Evolutionary conservation across 2,888 invertebrate species (phyloP).

Genomic region (Drosophila testacea): DNA sequence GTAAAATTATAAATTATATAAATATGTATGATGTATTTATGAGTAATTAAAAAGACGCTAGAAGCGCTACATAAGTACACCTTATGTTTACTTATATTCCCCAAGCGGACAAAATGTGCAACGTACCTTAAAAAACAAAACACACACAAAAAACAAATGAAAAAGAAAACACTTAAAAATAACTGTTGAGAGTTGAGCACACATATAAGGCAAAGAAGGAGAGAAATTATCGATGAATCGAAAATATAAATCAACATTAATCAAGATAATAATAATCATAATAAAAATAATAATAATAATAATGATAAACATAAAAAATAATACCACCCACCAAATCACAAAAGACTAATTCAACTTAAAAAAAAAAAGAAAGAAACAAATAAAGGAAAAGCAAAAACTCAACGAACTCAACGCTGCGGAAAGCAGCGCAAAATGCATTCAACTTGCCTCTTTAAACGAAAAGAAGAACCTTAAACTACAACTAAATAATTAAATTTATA

Average conservation of each 20-base stretch:
- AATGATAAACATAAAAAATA: conserved; percentile 34
- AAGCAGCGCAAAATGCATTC: conserved; percentile 74
- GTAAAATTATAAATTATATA: conserved; percentile 77
- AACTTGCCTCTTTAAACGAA: conserved; percentile 65
- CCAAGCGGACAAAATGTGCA: conserved; percentile 77
- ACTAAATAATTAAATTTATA: conserved; percentile 27
- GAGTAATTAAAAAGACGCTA: conserved; percentile 75
- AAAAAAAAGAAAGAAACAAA: conserved; percentile 27
- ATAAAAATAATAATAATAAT: conserved; percentile 55
- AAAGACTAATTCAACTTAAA: conserved; percentile 73
- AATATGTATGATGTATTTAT: conserved; percentile 70
- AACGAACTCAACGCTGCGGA: conserved; percentile 65
- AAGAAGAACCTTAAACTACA: conserved; percentile 38
- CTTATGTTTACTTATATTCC: conserved; percentile 76
- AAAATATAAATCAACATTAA: conserved; percentile 21
- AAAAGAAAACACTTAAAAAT: conserved; percentile 10
- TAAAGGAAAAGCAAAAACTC: conserved; percentile 27
- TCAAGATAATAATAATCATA: conserved; percentile 24
- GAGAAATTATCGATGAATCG: conserved; percentile 22
- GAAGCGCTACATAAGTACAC: conserved; percentile 78
- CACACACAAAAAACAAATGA: conserved; percentile 13
- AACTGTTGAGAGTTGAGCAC: conserved; percentile 41
- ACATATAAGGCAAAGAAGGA: conserved; percentile 27
- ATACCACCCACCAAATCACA: conserved; percentile 78
- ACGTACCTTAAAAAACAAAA: conserved; percentile 69